These are phyloP conservation scores for Lindbergichthys nudifrons DNA, from an alignment of 2,797 vertebrate genomes.

Conservation along the genomic window DNA sequence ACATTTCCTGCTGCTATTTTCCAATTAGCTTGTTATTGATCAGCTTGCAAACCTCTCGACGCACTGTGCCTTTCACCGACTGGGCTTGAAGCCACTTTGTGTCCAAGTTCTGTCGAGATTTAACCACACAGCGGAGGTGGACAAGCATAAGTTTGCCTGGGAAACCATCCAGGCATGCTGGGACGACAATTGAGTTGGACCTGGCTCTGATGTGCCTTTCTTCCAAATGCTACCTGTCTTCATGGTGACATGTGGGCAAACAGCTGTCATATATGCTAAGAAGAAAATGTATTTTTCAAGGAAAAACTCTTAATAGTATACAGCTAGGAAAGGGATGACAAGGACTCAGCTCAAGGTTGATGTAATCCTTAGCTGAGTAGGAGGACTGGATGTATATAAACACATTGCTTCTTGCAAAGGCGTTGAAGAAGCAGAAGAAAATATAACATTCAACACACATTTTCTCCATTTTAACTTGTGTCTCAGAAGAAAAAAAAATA, in stretches of 20 bases:
- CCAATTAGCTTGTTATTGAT: slow-evolving; percentile 80
- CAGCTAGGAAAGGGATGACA: slow-evolving; percentile 21
- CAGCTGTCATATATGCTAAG: neutral
- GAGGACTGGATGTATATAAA: slow-evolving; percentile 23
- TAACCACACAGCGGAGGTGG: slow-evolving; percentile 40
- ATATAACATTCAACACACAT: slow-evolving; percentile 22
- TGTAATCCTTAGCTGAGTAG: slow-evolving; percentile 5
- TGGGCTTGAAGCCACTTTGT: slow-evolving; percentile 68
- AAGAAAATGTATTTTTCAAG: neutral
- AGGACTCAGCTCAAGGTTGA: slow-evolving; percentile 28
- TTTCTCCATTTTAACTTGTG: slow-evolving; percentile 17
- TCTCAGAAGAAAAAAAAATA: slow-evolving; percentile 26
- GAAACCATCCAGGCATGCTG: slow-evolving; percentile 41
- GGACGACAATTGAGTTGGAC: neutral
- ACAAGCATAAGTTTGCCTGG: slow-evolving; percentile 26
- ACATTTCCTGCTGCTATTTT: slow-evolving; percentile 80
- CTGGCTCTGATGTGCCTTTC: slow-evolving; percentile 7
- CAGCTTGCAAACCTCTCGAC: slow-evolving; percentile 55
- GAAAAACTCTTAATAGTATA: neutral
- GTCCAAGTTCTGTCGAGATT: slow-evolving; percentile 50
- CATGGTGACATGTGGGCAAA: neutral
- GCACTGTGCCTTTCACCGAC: slow-evolving; percentile 52
- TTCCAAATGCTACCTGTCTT: slow-evolving; percentile 12
- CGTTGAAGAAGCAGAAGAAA: slow-evolving; percentile 8
- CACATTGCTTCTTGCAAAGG: neutral